Evolutionary conservation across 1,140 invertebrate species (phyloP).

Genomic region (Thaumetopoea pityocampa): DNA sequence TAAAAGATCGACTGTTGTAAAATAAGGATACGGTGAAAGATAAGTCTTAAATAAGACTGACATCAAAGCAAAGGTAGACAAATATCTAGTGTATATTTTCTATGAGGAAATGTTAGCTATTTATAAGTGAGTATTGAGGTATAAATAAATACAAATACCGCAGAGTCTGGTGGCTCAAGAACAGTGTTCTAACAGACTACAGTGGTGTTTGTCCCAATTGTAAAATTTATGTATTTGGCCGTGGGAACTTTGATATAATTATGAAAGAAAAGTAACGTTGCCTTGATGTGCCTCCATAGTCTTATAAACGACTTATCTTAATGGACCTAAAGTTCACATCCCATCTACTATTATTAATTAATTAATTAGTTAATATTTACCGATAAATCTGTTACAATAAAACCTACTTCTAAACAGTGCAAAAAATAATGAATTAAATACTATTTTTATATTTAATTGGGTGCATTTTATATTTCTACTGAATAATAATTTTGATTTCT

Average conservation of each 20-base stretch:
- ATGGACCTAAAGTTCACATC: constrained; percentile 45
- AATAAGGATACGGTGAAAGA: constrained; percentile 4
- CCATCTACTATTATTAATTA: constrained; percentile 15
- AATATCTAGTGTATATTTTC: constrained; percentile 8
- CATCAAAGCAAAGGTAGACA: constrained; percentile 58
- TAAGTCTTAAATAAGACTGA: constrained; percentile 29
- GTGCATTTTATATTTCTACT: too few species aligned
- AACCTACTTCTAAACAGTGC: too few species aligned
- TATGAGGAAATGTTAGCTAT: too few species aligned
- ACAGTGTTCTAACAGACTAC: constrained; percentile 66
- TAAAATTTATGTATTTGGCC: too few species aligned
- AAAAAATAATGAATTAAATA: too few species aligned
- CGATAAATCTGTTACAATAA: too few species aligned
- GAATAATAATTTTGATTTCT: background rate
- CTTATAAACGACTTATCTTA: constrained; percentile 46
- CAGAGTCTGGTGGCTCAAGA: constrained; percentile 72
- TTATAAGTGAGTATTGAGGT: too few species aligned
- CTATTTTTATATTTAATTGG: too few species aligned
- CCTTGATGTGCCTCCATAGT: constrained; percentile 58
- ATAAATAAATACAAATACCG: constrained; percentile 49
- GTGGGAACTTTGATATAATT: constrained; percentile 4
- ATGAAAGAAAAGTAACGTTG: constrained; percentile 16
- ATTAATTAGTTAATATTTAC: constrained; percentile 9
- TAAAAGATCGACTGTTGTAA: too few species aligned
- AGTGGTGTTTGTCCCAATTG: constrained; percentile 50